A percentile compares a stretch with the other conserved stretches of the same genome.
Evolutionary conservation across 2,113 vertebrate species (phyloP).

Genomic region (Dipodomys merriami): DNA sequence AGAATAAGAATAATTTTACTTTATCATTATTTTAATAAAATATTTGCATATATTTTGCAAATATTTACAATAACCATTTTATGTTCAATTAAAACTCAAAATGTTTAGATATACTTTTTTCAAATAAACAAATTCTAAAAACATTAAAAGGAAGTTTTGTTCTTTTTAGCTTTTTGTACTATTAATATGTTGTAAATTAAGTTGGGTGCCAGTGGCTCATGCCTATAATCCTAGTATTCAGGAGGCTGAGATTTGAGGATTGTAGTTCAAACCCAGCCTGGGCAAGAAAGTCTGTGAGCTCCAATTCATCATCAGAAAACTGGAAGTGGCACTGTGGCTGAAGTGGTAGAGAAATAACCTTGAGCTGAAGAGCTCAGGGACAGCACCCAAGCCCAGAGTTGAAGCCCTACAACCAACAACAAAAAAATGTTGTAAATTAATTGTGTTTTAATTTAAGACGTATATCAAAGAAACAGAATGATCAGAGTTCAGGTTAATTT

Average conservation of each 20-base stretch:
- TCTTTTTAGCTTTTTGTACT: slow-evolving; percentile 66
- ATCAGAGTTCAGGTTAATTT: slow-evolving; percentile 70
- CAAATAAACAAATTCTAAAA: slow-evolving; percentile 2
- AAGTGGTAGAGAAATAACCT: too few relatives aligned
- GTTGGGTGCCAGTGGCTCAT: too few relatives aligned
- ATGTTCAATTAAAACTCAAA: slow-evolving; percentile 69
- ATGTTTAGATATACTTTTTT: slow-evolving; percentile 58
- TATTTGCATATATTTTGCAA: too few relatives aligned
- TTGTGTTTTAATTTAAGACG: slow-evolving; percentile 82
- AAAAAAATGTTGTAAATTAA: slow-evolving; percentile 69
- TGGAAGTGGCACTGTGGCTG: too few relatives aligned
- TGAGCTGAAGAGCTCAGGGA: too few relatives aligned
- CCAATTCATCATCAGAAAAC: too few relatives aligned
- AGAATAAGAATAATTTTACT: slow-evolving; percentile 13
- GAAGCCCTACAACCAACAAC: too few relatives aligned
- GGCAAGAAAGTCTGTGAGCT: too few relatives aligned
- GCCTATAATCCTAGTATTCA: too few relatives aligned
- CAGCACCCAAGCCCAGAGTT: too few relatives aligned
- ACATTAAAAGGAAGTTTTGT: slow-evolving; percentile 9
- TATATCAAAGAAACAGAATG: slow-evolving; percentile 71
- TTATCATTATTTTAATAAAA: background rate
- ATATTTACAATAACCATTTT: slow-evolving; percentile 60
- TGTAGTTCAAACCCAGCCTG: too few relatives aligned
- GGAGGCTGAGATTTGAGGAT: too few relatives aligned
- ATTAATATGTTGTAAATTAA: slow-evolving; percentile 78